These are phyloP conservation scores for Gastrophysa polygoni DNA, from an alignment of 2,888 invertebrate genomes.

Conservation along the genomic window DNA sequence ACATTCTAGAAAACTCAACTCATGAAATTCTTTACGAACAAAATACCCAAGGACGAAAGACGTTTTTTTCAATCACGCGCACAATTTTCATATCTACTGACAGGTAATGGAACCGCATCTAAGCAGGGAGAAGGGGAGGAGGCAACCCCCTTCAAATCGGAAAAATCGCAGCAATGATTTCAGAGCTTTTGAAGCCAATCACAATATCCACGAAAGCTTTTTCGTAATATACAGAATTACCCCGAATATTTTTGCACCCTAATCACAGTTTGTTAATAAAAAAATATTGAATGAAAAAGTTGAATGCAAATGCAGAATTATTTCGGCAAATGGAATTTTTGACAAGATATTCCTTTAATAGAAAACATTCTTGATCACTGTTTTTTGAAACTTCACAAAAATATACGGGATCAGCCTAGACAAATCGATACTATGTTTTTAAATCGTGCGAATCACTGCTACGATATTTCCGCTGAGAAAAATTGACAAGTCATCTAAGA, in stretches of 20 bases:
- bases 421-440: slow-evolving; percentile 35
- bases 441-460: slow-evolving; percentile 23
- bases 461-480: slow-evolving; percentile 30
- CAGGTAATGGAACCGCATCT: slow-evolving; percentile 25
- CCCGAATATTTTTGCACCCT: no score
- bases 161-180: slow-evolving; percentile 16
- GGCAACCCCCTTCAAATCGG: slow-evolving; percentile 6
- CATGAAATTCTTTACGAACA: slow-evolving; percentile 5
- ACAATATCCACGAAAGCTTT: no score
- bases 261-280: no score
- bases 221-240: no score
- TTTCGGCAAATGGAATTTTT: no score
- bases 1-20: slow-evolving; percentile 6
- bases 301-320: no score
- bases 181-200: slow-evolving; percentile 30
- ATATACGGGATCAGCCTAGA: slow-evolving; percentile 30
- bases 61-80: slow-evolving; percentile 25
- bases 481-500: slow-evolving; percentile 43
- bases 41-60: slow-evolving; percentile 31
- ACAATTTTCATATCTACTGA: slow-evolving; percentile 28
- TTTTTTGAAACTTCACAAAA: no score
- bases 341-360: no score
- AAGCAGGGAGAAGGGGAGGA: no score
- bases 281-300: no score
- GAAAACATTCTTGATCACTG: no score